These are phyloP conservation scores for Brachylomia viminalis DNA, from an alignment of 2,888 invertebrate genomes.

Conservation along the genomic window DNA sequence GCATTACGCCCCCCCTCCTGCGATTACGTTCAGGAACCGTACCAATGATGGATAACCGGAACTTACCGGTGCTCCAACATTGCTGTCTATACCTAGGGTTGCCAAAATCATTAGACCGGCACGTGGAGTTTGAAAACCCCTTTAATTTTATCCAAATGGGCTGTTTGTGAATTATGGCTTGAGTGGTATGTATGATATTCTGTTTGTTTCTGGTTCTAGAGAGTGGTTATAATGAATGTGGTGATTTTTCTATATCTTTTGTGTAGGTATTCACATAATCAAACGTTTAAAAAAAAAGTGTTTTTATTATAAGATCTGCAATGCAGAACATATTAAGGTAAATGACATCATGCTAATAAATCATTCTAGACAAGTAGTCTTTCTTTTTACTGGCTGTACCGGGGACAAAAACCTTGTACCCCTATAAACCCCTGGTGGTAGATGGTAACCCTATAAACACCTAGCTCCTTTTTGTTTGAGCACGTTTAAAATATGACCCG, in stretches of 20 bases:
- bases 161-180: slow-evolving; percentile 41
- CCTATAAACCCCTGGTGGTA: slow-evolving; percentile 30
- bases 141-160: slow-evolving; percentile 50
- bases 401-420: not conserved
- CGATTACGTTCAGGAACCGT: slow-evolving; percentile 82
- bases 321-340: not conserved
- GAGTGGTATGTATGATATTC: slow-evolving; percentile 40
- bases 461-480: slow-evolving; percentile 58
- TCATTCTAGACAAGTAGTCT: no score
- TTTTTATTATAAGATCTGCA: not conserved
- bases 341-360: not conserved
- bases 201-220: slow-evolving; percentile 1
- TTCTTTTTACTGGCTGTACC: not conserved
- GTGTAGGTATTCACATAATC: not conserved
- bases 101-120: slow-evolving; percentile 51
- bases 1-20: slow-evolving; percentile 65
- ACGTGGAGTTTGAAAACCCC: slow-evolving; percentile 34
- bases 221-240: slow-evolving; percentile 3
- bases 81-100: slow-evolving; percentile 62
- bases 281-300: not conserved
- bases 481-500: slow-evolving; percentile 67
- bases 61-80: slow-evolving; percentile 68
- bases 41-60: slow-evolving; percentile 85
- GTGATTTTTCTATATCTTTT: not conserved
- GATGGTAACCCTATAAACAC: slow-evolving; percentile 38